These are phyloP conservation scores for Illadopsis cleaveri DNA, from an alignment of 2,113 vertebrate species.

Conservation along the genomic window DNA sequence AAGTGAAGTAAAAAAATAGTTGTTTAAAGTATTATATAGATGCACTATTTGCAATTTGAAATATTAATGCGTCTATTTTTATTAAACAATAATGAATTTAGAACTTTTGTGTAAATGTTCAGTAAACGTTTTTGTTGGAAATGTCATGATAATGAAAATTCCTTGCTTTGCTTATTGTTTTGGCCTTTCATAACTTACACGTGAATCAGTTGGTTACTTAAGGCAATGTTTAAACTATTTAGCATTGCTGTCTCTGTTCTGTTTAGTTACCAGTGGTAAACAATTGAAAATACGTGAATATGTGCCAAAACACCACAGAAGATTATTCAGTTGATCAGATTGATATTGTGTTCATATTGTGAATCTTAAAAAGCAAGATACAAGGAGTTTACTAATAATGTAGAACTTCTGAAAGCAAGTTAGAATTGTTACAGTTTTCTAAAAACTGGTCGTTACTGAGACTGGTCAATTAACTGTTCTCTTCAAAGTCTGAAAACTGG, in stretches of 20 bases:
- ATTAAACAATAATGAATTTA: neutral
- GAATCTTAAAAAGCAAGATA: neutral
- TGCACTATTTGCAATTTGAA: neutral
- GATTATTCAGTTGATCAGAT: neutral
- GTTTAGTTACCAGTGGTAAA: neutral
- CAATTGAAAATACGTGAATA: neutral
- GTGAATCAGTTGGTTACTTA: neutral
- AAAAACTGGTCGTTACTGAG: neutral
- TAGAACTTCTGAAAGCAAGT: neutral
- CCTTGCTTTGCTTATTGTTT: neutral
- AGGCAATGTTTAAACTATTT: neutral
- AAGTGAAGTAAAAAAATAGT: neutral
- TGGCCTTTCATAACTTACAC: neutral
- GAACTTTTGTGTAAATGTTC: fast-evolving
- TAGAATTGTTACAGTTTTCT: neutral
- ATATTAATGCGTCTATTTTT: neutral
- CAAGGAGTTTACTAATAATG: neutral
- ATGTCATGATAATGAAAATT: neutral
- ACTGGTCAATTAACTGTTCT: neutral
- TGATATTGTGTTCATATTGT: neutral
- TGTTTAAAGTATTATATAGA: neutral
- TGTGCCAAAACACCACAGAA: neutral
- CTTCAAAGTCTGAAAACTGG: neutral
- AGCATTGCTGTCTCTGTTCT: neutral
- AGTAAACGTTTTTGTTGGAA: neutral